These are phyloP conservation scores for Petrolisthes manimaculis DNA, from an alignment of 2,888 invertebrate genomes.

Conservation along the genomic window DNA sequence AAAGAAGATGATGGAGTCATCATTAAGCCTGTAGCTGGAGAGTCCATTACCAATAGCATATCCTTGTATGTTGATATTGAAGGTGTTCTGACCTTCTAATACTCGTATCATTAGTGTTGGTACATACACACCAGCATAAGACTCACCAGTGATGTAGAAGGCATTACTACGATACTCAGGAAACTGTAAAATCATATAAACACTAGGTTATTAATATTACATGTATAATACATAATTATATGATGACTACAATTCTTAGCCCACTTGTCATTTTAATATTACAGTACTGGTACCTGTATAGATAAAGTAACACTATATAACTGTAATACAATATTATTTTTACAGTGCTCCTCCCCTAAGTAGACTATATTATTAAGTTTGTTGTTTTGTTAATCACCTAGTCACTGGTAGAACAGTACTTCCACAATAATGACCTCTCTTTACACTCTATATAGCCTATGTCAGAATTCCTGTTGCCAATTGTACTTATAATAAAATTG, in stretches of 20 bases:
- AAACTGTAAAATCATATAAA: conserved; percentile 31
- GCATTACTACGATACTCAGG: conserved; percentile 63
- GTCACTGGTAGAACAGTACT: not conserved
- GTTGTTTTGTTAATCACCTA: too few relatives aligned
- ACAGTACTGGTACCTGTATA: too few relatives aligned
- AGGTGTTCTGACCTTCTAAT: conserved; percentile 40
- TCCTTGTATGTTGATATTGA: conserved; percentile 57
- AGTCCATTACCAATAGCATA: conserved; percentile 65
- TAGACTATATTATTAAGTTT: too few relatives aligned
- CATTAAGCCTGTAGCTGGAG: conserved; percentile 58
- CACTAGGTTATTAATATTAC: too few relatives aligned
- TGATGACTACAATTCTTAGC: too few relatives aligned
- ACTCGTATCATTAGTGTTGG: conserved; percentile 60
- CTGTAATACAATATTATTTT: too few relatives aligned
- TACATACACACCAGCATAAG: conserved; percentile 63
- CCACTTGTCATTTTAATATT: too few relatives aligned
- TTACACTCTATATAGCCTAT: too few relatives aligned
- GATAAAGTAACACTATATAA: too few relatives aligned
- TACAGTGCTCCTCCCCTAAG: too few relatives aligned
- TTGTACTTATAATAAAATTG: not conserved
- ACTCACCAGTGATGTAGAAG: conserved; percentile 64
- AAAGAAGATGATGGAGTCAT: conserved; percentile 65
- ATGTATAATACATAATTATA: too few relatives aligned
- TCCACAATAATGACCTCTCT: not conserved
- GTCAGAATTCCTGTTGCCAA: too few relatives aligned